Evolutionary conservation across 2,113 vertebrate genomes (phyloP).

Genomic region (Perognathus longimembris): DNA sequence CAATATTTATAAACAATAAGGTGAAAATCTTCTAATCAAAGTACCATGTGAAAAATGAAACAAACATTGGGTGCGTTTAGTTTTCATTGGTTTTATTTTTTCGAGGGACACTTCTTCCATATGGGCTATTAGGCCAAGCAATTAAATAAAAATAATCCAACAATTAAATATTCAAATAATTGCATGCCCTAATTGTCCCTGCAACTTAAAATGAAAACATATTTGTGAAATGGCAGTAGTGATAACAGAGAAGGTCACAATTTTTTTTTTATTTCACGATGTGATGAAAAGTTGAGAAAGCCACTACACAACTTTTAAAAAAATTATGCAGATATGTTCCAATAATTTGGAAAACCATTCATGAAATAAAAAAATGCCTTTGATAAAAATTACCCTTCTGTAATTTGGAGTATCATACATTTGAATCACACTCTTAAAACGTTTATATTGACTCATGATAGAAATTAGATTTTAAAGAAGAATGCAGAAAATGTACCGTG

Average conservation of each 20-base stretch:
- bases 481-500: not conserved
- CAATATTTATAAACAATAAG: slow-evolving; percentile 9
- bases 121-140: slow-evolving; percentile 27
- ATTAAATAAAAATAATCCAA: slow-evolving; percentile 60
- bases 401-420: not conserved
- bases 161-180: slow-evolving; percentile 35
- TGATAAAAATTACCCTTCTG: not conserved
- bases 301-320: not conserved
- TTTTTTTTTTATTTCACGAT: not conserved
- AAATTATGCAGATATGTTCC: not conserved
- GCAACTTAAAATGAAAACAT: not conserved
- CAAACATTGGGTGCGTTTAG: not conserved
- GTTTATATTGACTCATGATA: slow-evolving; percentile 22
- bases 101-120: not conserved
- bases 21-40: slow-evolving; percentile 25
- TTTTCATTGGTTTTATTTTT: slow-evolving; percentile 24
- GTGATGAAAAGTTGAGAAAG: slow-evolving; percentile 1
- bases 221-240: not conserved
- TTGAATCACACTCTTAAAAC: slow-evolving; percentile 25
- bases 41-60: slow-evolving; percentile 14
- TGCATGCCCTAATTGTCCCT: slow-evolving; percentile 39
- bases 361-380: not conserved
- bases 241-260: not conserved
- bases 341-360: not conserved
- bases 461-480: slow-evolving; percentile 40